A percentile compares a stretch with the other conserved stretches of the same genome.
phyloP scores from a whole-genome alignment of 2,797 vertebrate genomes.

The Synanceia verrucosa region DNA sequence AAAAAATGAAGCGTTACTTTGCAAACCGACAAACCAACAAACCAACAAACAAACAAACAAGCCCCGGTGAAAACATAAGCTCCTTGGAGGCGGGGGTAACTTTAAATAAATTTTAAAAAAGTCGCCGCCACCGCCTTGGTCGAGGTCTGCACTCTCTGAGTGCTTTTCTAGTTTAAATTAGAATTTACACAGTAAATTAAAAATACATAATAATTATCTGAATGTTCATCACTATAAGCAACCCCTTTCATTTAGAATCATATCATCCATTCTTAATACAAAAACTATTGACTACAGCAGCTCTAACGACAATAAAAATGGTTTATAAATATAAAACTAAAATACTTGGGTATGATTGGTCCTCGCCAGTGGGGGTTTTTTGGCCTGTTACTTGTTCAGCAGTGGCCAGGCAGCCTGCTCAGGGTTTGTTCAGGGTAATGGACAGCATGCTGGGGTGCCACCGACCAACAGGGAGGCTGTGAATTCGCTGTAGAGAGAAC shows the following conservation, averaged over 20 bases:
- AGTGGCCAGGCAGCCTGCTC: background rate
- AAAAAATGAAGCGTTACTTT: too few species aligned
- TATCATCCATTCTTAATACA: background rate
- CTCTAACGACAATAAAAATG: background rate
- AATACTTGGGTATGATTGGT: background rate
- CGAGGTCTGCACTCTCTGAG: too few species aligned
- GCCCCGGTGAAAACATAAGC: too few species aligned
- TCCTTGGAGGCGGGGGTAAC: too few species aligned
- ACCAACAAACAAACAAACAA: too few species aligned
- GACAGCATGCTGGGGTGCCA: conserved; percentile 14
- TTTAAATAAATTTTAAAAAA: too few species aligned
- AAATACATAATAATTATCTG: too few species aligned
- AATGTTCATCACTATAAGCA: background rate
- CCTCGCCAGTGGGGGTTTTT: conserved; percentile 3
- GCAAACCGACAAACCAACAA: too few species aligned
- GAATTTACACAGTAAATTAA: too few species aligned
- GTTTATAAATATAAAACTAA: background rate
- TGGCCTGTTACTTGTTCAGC: conserved; percentile 11
- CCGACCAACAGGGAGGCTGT: conserved; percentile 15
- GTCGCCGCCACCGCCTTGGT: too few species aligned
- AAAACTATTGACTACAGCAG: background rate
- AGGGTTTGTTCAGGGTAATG: conserved; percentile 24
- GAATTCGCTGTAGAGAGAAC: conserved; percentile 47
- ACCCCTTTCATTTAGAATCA: background rate
- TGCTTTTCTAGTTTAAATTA: too few species aligned